These are phyloP conservation scores for Boloria selene DNA, from an alignment of 2,888 invertebrate species.

Conservation along the genomic window DNA sequence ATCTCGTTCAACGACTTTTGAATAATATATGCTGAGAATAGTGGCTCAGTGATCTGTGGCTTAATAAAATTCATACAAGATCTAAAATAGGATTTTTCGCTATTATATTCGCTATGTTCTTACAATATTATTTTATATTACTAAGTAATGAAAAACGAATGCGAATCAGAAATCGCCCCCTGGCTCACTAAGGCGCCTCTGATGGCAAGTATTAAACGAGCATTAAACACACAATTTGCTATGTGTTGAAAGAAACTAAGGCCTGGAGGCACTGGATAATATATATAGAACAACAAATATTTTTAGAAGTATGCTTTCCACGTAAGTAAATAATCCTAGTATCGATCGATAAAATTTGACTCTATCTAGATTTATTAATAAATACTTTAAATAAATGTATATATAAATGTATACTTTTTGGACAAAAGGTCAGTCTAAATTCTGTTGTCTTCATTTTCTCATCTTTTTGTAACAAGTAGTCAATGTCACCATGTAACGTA, in stretches of 20 bases:
- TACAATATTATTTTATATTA: not conserved
- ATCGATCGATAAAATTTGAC: no score
- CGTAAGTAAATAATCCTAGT: not conserved
- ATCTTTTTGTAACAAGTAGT: no score
- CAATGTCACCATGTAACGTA: no score
- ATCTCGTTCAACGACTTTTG: conserved; percentile 58
- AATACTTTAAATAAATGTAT: no score
- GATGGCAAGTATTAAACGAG: conserved; percentile 64
- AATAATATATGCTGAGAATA: conserved; percentile 54
- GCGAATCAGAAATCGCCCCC: conserved; percentile 69
- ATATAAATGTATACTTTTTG: no score
- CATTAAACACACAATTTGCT: conserved; percentile 76
- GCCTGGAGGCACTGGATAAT: conserved; percentile 66
- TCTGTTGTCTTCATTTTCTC: no score
- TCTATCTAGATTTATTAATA: no score
- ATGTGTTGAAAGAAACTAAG: conserved; percentile 77
- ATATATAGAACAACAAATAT: conserved; percentile 21
- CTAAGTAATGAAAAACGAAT: conserved; percentile 53
- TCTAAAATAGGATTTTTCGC: no score
- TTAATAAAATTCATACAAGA: no score
- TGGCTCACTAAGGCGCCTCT: conserved; percentile 62
- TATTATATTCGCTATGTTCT: no score
- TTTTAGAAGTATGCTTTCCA: not conserved
- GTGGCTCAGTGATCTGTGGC: conserved; percentile 39
- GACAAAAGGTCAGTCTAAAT: no score